Base-by-base conservation (phyloP, 2,113 vertebrate species). In the Formicarius rufipectus region DNA sequence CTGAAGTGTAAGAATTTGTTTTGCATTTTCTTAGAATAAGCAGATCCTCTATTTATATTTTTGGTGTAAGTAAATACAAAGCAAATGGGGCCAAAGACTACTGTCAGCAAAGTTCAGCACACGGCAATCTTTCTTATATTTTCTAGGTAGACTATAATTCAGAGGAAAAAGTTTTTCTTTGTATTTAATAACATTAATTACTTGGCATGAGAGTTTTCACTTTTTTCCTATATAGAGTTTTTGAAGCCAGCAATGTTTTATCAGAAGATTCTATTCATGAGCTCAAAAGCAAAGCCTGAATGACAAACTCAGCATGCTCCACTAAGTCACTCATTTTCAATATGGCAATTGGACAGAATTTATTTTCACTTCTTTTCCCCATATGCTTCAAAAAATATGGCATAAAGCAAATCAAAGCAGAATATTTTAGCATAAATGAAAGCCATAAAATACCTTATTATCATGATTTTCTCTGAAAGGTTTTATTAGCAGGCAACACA, bases 371-470 rank as follows among this genome's bases (percentile, higher is more conserved):
- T 84, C 15, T 90, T 77, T 84, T 68, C 59, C 50, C 50, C 13
- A 11, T 23, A 50, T 23, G 37, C 52, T 53, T 76, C 58, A 33
- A 92, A 77, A 92, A 91, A 89, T 53, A 68, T 6, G 14, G 7
- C 82, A 79, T 40, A 77, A 82, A 89, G 58, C 49, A 89, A 95
- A 93, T 35, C 53, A 85, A n/a, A 72, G 3, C 28, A 52, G 15
- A 18, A 47, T 77, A 86, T 76, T 87, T 89, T 90, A 87, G 39
- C 87, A 82, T 69, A 90, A 93, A 93, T 55, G 25, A 90, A 88
- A 90, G 58, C 24, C 33, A 33, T 40, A 81, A 86, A 87, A 68
- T 67, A 69, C 35, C 33, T 87, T 76, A 72, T 81, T 79, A 80
- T 59, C 64, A 68, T 60, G 4, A 80, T 83, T 88, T 95, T 66